Evolutionary conservation across 37 sponge, comb jelly and placozoan genomes (phyloP).

Genomic region (Haliclona indistincta): DNA sequence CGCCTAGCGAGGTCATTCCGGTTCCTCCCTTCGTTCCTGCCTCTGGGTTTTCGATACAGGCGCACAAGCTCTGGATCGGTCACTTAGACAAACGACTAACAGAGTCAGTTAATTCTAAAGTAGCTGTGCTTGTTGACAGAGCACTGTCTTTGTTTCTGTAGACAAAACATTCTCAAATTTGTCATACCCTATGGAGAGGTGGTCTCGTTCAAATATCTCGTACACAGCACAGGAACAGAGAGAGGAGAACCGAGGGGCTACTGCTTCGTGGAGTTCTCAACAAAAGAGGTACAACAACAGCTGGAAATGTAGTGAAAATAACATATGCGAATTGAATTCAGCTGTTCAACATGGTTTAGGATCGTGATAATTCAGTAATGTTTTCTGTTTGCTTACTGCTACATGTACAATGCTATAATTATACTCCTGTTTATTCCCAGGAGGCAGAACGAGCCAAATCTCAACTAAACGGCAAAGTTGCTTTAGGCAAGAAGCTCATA

Average conservation of each 20-base stretch:
- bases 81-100: slow-evolving; percentile 81
- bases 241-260: slow-evolving; percentile 69
- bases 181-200: slow-evolving; percentile 48
- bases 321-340: neutral
- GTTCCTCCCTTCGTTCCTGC: slow-evolving; percentile 62
- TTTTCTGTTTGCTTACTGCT: neutral
- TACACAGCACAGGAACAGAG: slow-evolving; percentile 49
- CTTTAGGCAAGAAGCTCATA: slow-evolving; percentile 65
- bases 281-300: slow-evolving; percentile 53
- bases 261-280: slow-evolving; percentile 75
- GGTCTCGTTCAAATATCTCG: slow-evolving; percentile 52
- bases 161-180: slow-evolving; percentile 64
- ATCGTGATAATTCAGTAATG: neutral
- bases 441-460: slow-evolving; percentile 74
- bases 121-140: neutral
- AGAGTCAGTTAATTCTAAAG: slow-evolving; percentile 44
- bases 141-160: neutral
- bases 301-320: neutral
- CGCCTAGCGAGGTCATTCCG: slow-evolving; percentile 14
- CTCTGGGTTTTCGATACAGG: slow-evolving; percentile 68
- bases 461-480: slow-evolving; percentile 56
- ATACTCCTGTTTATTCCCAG: slow-evolving; percentile 18
- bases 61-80: slow-evolving; percentile 86
- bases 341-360: neutral
- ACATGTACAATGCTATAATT: neutral